Percentiles rank a stretch among this genome's conserved stretches.
These are phyloP conservation scores for Falco cherrug DNA, from an alignment of 2,797 vertebrate species.

Conservation along the genomic window DNA sequence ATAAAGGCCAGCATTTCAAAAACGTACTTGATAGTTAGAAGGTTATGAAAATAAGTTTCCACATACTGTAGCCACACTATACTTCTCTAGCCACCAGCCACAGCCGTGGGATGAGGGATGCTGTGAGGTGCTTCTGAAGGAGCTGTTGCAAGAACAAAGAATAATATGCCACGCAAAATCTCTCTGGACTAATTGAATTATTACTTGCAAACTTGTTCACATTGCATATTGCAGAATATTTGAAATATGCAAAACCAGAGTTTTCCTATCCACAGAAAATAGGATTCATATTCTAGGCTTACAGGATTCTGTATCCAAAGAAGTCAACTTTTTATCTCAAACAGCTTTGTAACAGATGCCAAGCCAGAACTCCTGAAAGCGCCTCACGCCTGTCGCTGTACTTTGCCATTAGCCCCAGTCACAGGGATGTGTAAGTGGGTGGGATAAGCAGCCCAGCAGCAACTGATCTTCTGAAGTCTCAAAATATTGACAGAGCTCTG, in stretches of 20 bases:
- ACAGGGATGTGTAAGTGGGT: neutral
- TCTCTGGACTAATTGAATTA: neutral
- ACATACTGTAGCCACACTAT: rapidly evolving
- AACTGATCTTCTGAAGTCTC: neutral
- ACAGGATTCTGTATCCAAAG: neutral
- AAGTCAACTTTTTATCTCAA: neutral
- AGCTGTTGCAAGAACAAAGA: neutral
- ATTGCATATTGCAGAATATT: neutral
- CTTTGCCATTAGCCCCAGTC: neutral
- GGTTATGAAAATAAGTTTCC: neutral
- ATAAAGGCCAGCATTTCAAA: neutral
- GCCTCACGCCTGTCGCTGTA: neutral
- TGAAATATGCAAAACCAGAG: too few species aligned
- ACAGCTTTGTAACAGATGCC: neutral
- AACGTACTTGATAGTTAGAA: neutral
- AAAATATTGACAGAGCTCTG: neutral
- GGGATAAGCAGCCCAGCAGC: neutral
- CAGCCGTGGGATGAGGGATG: neutral
- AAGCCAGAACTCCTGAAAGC: neutral
- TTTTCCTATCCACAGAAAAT: neutral
- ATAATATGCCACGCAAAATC: rapidly evolving
- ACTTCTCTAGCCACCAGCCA: neutral
- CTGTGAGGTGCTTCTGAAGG: neutral
- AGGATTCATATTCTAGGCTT: neutral
- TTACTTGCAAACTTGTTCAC: neutral